phyloP scores from a whole-genome alignment of 2,888 invertebrate species.

The Helleia helle region DNA sequence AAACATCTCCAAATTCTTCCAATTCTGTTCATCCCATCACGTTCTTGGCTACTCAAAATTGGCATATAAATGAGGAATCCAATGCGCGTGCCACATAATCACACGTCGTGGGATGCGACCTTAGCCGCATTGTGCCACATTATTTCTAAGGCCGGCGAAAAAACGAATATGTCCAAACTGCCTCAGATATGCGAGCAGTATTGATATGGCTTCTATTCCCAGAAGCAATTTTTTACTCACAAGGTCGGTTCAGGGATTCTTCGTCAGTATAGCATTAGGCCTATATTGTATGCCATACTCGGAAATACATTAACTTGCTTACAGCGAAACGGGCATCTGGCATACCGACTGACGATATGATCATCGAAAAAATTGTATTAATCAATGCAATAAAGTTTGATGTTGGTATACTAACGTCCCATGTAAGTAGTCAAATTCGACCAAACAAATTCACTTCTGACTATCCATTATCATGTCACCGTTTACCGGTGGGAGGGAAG shows the following conservation, averaged over 20 bases:
- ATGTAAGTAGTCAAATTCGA: no score
- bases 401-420: no score
- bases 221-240: neutral
- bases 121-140: neutral
- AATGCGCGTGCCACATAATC: neutral
- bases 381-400: no score
- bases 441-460: no score
- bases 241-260: conserved; percentile 2
- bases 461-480: no score
- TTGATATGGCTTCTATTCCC: neutral
- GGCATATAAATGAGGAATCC: neutral
- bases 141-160: conserved; percentile 2
- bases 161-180: neutral
- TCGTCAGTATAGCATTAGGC: neutral
- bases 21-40: no score
- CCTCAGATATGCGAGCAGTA: neutral
- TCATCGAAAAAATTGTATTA: no score
- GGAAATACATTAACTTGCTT: neutral
- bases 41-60: neutral
- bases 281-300: conserved; percentile 6
- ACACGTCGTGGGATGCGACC: neutral
- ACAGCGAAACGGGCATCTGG: no score
- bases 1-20: no score
- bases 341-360: no score
- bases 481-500: no score